These are phyloP conservation scores for Neodontobutis hainanensis DNA, from an alignment of 2,113 vertebrate species.

Conservation along the genomic window DNA sequence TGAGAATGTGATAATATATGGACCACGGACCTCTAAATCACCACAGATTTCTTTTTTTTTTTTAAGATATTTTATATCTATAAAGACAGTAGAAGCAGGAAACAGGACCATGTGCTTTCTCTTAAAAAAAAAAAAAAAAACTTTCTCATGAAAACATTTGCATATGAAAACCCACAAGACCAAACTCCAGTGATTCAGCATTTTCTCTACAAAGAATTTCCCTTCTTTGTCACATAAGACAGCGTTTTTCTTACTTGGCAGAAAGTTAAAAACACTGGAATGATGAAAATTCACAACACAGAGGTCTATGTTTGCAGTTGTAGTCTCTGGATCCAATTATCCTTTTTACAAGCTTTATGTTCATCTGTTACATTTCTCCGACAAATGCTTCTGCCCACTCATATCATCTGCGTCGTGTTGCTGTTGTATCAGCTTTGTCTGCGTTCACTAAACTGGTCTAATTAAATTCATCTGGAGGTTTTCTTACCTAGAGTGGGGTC, in stretches of 20 bases:
- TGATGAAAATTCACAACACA: conserved; percentile 23
- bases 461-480: conserved; percentile 68
- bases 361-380: conserved; percentile 16
- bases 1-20: no score
- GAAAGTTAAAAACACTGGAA: conserved; percentile 30
- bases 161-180: conserved; percentile 24
- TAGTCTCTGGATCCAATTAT: conserved; percentile 30
- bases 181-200: conserved; percentile 51
- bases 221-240: conserved; percentile 9
- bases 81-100: no score
- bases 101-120: conserved; percentile 60
- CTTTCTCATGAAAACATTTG: conserved; percentile 50
- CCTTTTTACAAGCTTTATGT: conserved; percentile 24
- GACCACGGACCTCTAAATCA: no score
- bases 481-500: conserved; percentile 56
- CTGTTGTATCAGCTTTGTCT: conserved; percentile 42
- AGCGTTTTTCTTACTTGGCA: conserved; percentile 10
- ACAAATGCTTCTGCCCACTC: neutral
- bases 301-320: conserved; percentile 8
- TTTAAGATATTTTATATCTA: neutral
- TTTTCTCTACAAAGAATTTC: conserved; percentile 32
- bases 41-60: no score
- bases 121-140: conserved; percentile 53
- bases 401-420: neutral
- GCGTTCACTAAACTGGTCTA: conserved; percentile 42